phyloP scores from a whole-genome alignment of 2,797 vertebrate genomes.

The Chrysocyon brachyurus region DNA sequence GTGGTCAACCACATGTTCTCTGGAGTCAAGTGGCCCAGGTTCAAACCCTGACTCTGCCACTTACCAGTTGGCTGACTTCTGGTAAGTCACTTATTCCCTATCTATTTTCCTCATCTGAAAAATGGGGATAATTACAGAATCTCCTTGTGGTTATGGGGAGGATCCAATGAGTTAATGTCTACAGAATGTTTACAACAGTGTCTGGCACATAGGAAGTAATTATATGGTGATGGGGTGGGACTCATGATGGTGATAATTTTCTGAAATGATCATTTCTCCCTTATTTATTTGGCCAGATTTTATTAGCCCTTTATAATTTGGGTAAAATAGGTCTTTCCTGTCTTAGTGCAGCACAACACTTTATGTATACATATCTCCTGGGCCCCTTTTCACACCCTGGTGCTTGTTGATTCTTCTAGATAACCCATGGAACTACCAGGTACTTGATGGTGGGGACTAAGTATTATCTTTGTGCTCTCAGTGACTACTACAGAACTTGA shows the following conservation, averaged over 20 bases:
- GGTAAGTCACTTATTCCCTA: neutral
- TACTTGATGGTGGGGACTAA: neutral
- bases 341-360: neutral
- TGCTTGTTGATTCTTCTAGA: neutral
- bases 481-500: slow-evolving; percentile 3
- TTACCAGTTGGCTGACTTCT: neutral
- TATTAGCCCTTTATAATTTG: neutral
- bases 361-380: neutral
- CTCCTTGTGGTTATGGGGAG: neutral
- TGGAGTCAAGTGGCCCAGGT: neutral
- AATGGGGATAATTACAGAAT: neutral
- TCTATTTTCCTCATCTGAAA: slow-evolving; percentile 19
- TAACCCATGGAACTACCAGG: neutral
- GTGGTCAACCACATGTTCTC: neutral
- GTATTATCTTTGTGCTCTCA: neutral
- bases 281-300: slow-evolving; percentile 11
- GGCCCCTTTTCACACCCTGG: neutral
- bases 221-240: neutral
- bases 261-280: slow-evolving; percentile 9
- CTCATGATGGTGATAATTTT: neutral
- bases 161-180: neutral
- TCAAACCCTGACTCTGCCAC: neutral
- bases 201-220: neutral
- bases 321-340: neutral
- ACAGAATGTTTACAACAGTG: neutral